Base-by-base conservation (phyloP, 2,888 invertebrate genomes). In the Nesidiocoris tenuis region DNA sequence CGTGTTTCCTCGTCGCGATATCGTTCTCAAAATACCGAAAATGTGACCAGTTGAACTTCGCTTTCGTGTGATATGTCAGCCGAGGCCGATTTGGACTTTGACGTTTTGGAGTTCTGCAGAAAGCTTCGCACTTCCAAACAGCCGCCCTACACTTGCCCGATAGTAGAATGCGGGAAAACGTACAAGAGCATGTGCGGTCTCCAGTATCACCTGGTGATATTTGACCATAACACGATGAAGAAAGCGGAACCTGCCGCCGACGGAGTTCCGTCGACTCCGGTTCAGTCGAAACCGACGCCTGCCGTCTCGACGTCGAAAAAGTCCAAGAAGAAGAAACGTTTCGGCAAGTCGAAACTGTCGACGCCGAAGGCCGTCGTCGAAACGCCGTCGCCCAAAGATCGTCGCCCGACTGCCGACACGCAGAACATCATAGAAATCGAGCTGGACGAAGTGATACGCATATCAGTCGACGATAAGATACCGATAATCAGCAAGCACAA, bases 341-440 rank as follows among this genome's bases (percentile, higher is more conserved):
- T 63, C 54, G 57, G 56, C 3, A 72, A 72, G 61, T 61, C 54
- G 9, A 72, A 72, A 24, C 61, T 61, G 18, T 24, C 21, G 7
- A 65, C 66, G 0, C 57, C 56, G 1, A 74, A 65, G 23, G 65
- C 74, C 65, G 63, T 12, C 39, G 24, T 64, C 1, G 25, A 65
- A n/a, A 56, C 56, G 12, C 22, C 72, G n/a, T 54, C 75, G 19
- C 75, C 75, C 0, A 67, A 66, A 80, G 91, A 92, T 82, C 90
- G 90, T 16, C 85, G 95, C 67, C 91, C 92, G 16, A 94, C 92
- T 82, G 92, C 93, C 25, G 94, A 94, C 82, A 90, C 92, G 1
- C 93, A 94, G 82, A 91, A 91, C 85, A 89, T 92, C 79, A 93
- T 95, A 0, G 93, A 94, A 83, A 91, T 95, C 82, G 93, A 95